Percentiles rank a stretch among this genome's conserved stretches.
phyloP scores from a whole-genome alignment of 2,113 vertebrate species.

The Lynx canadensis region DNA sequence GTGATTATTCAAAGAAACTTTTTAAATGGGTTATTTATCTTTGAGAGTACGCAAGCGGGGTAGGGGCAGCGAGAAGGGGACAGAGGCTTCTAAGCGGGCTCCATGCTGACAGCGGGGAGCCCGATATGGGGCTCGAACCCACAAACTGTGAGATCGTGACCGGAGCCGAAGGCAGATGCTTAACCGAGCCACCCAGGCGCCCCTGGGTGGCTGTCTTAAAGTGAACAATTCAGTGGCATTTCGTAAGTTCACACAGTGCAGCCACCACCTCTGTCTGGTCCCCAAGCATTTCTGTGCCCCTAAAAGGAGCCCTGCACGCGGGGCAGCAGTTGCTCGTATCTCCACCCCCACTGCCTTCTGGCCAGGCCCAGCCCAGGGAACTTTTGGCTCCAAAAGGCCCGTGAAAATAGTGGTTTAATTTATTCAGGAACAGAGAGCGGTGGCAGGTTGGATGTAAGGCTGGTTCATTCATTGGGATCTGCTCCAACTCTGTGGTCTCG shows the following conservation, averaged over 20 bases:
- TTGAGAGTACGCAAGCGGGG: too few species aligned
- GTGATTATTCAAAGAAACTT: not conserved
- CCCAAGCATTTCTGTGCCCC: not conserved
- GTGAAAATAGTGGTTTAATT: not conserved
- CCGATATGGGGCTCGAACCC: too few species aligned
- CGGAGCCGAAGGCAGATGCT: too few species aligned
- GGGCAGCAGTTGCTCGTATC: not conserved
- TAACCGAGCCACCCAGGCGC: too few species aligned
- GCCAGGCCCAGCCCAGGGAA: not conserved
- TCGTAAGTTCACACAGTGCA: rapidly evolving
- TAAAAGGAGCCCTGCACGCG: rapidly evolving
- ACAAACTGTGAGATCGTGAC: too few species aligned
- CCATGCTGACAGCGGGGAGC: too few species aligned
- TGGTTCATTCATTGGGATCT: too few species aligned
- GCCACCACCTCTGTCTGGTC: rapidly evolving
- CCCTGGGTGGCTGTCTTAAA: not conserved
- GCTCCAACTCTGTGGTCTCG: too few species aligned
- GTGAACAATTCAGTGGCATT: not conserved
- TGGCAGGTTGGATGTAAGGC: not conserved
- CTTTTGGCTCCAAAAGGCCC: not conserved
- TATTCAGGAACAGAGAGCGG: not conserved
- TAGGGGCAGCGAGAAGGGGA: too few species aligned
- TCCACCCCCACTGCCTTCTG: not conserved
- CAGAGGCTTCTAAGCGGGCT: too few species aligned
- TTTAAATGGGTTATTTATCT: too few species aligned